These are phyloP conservation scores for Dyspetes luteomarginatus DNA, from an alignment of 2,888 invertebrate species.

Conservation along the genomic window DNA sequence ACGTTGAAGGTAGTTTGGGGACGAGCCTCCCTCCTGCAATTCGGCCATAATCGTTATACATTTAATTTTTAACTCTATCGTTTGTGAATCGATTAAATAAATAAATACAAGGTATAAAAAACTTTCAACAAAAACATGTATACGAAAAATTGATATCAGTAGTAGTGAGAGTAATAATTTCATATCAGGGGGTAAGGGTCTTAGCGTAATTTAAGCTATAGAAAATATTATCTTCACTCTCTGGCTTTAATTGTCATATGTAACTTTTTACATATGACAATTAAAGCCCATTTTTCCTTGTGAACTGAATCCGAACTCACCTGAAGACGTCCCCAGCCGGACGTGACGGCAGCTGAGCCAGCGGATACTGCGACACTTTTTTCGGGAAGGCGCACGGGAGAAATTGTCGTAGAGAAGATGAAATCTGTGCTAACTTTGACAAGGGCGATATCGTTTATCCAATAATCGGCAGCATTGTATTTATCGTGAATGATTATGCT, in stretches of 20 bases:
- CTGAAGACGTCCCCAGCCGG: constrained; percentile 78
- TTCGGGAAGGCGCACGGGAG: constrained; percentile 83
- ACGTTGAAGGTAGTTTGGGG: constrained; percentile 82
- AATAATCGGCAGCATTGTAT: constrained; percentile 63
- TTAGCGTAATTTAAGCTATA: too few species aligned
- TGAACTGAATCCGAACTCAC: too few species aligned
- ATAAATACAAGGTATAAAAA: background rate
- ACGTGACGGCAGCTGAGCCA: constrained; percentile 70
- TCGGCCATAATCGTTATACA: too few species aligned
- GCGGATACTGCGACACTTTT: constrained; percentile 66
- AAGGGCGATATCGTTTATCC: constrained; percentile 77
- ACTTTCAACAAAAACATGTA: background rate
- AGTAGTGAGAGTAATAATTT: background rate
- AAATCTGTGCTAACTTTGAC: constrained; percentile 71
- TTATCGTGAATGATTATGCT: constrained; percentile 54
- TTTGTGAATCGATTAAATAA: too few species aligned
- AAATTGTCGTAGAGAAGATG: constrained; percentile 83
- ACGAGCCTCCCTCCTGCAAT: constrained; percentile 72
- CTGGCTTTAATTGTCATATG: background rate
- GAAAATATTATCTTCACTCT: background rate
- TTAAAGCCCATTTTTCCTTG: background rate
- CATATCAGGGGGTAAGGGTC: too few species aligned
- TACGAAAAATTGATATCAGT: background rate
- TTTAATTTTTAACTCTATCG: too few species aligned
- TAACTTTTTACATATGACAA: background rate